phyloP scores from a whole-genome alignment of 1,140 invertebrate species.

The Caerostris darwini region DNA sequence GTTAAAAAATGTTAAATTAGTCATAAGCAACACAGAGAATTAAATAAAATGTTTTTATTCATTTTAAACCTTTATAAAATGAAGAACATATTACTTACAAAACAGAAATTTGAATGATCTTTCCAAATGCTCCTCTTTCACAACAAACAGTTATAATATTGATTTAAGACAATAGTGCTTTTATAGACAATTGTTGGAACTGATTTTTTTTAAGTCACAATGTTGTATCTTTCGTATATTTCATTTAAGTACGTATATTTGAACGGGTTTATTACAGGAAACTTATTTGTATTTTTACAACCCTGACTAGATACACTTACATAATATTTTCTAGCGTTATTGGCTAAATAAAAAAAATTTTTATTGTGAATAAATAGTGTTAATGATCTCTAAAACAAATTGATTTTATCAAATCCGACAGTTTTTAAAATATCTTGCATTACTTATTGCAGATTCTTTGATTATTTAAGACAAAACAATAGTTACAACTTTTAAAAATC shows the following conservation, averaged over 20 bases:
- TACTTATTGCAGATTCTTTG: no score
- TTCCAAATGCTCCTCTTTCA: slow-evolving; percentile 37
- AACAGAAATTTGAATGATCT: slow-evolving; percentile 20
- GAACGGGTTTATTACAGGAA: background rate
- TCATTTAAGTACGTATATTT: background rate
- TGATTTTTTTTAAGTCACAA: background rate
- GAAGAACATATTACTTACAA: slow-evolving; percentile 46
- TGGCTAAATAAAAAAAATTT: no score
- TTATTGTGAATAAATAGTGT: no score
- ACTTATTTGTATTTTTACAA: background rate
- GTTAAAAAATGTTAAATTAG: no score
- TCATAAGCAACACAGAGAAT: background rate
- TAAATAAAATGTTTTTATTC: slow-evolving; percentile 48
- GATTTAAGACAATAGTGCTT: background rate
- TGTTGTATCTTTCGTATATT: background rate
- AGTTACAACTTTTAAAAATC: no score
- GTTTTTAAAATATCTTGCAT: no score
- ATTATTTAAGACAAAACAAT: no score
- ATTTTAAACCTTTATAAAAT: slow-evolving; percentile 45
- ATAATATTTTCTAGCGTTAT: no score
- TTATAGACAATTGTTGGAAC: background rate
- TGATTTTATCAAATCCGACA: no score
- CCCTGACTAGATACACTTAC: slow-evolving; percentile 19
- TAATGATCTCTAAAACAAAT: no score
- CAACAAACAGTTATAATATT: slow-evolving; percentile 7